A percentile compares a stretch with the other conserved stretches of the same genome.
phyloP scores from a whole-genome alignment of 2,797 vertebrate genomes.

The Lithobates pipiens region DNA sequence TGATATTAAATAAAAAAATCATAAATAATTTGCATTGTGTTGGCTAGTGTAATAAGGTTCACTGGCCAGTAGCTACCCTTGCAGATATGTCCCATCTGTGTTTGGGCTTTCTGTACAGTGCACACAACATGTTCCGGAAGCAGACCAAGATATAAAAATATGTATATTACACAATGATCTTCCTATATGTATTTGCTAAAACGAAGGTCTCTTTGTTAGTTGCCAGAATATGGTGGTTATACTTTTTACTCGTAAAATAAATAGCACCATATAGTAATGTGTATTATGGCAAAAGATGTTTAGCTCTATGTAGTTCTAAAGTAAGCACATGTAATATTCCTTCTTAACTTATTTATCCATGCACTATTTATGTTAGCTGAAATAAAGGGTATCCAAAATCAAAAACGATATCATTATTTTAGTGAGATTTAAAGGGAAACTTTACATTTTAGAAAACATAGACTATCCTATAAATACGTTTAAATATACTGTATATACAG shows the following conservation, averaged over 20 bases:
- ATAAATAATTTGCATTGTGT: constrained; percentile 27
- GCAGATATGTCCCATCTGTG: constrained; percentile 48
- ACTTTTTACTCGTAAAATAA: neutral
- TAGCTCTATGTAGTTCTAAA: too few relatives aligned
- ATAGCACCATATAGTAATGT: too few relatives aligned
- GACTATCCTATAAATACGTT: too few relatives aligned
- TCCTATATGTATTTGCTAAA: neutral
- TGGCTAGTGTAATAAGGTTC: constrained; percentile 26
- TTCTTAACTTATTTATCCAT: too few relatives aligned
- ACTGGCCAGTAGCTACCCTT: constrained; percentile 31
- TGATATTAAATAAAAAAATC: neutral
- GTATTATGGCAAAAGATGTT: too few relatives aligned
- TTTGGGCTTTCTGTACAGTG: neutral
- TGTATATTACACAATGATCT: neutral
- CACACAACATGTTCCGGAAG: constrained; percentile 36
- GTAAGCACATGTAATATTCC: too few relatives aligned
- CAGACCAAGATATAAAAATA: constrained; percentile 1
- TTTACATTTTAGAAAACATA: too few relatives aligned
- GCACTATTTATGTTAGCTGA: too few relatives aligned
- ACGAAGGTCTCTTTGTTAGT: neutral
- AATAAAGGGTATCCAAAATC: too few relatives aligned
- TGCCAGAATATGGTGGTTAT: neutral
- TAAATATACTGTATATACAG: too few relatives aligned
- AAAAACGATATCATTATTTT: too few relatives aligned
- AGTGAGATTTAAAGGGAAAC: too few relatives aligned